A percentile compares a stretch with the other conserved stretches of the same genome.
Evolutionary conservation across 2,888 invertebrate genomes (phyloP).

Genomic region (Euclidia mi): DNA sequence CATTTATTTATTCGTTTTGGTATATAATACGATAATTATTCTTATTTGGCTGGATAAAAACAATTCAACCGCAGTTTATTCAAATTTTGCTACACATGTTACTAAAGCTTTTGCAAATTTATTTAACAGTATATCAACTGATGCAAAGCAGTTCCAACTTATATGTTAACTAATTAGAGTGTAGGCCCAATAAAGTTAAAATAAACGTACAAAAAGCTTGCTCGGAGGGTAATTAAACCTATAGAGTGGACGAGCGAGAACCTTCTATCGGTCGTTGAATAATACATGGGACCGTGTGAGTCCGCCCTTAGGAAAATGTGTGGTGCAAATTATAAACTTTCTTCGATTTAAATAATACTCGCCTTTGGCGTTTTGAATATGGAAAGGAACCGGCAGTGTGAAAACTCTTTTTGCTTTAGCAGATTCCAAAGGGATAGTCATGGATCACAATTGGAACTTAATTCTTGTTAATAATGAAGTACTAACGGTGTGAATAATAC

Average conservation of each 20-base stretch:
- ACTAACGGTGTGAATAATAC: no score
- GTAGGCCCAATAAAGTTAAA: slow-evolving; percentile 36
- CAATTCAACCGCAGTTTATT: no score
- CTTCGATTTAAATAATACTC: no score
- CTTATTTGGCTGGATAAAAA: no score
- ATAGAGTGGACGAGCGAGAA: slow-evolving; percentile 65
- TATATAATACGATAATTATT: no score
- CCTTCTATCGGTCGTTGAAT: slow-evolving; percentile 71
- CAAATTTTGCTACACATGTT: not conserved
- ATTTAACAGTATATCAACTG: slow-evolving; percentile 1
- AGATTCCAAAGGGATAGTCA: no score
- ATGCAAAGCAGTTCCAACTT: slow-evolving; percentile 18
- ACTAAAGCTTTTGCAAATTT: not conserved
- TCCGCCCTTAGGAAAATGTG: slow-evolving; percentile 58
- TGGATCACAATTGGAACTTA: no score
- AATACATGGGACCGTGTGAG: slow-evolving; percentile 74
- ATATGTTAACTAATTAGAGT: slow-evolving; percentile 27
- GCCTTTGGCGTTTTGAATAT: no score
- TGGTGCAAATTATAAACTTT: slow-evolving; percentile 43
- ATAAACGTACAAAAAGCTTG: slow-evolving; percentile 56
- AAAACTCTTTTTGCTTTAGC: no score
- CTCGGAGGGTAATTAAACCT: slow-evolving; percentile 74
- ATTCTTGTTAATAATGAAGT: no score
- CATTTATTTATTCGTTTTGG: no score
- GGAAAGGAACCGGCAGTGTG: no score